Evolutionary conservation across 2,888 invertebrate genomes (phyloP).

Genomic region (Vanessa cardui): DNA sequence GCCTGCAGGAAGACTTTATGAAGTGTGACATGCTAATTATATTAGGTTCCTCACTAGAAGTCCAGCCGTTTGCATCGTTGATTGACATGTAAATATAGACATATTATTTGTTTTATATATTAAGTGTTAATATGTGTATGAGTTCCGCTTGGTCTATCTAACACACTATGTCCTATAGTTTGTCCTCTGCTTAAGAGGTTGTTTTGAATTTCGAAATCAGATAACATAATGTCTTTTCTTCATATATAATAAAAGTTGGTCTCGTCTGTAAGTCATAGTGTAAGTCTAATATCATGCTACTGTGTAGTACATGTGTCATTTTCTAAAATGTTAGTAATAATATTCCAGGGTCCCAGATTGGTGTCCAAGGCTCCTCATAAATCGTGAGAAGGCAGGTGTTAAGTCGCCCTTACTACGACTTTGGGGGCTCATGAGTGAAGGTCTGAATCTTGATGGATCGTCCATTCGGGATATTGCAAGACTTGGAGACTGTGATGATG

Average conservation of each 20-base stretch:
- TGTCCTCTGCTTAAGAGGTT: too few species aligned
- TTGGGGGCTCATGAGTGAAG: slow-evolving; percentile 75
- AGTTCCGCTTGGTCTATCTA: not conserved
- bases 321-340: not conserved
- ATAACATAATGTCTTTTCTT: too few species aligned
- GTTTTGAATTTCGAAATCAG: too few species aligned
- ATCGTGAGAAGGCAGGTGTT: slow-evolving; percentile 88
- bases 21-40: slow-evolving; percentile 95
- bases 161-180: not conserved
- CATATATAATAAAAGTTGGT: too few species aligned
- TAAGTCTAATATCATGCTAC: too few species aligned
- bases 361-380: slow-evolving; percentile 93
- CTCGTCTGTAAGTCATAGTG: too few species aligned
- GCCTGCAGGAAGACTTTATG: slow-evolving; percentile 88
- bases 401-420: slow-evolving; percentile 62
- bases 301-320: too few species aligned
- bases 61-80: slow-evolving; percentile 96
- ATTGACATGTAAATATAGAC: slow-evolving; percentile 85
- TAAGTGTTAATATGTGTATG: not conserved
- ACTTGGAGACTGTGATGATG: slow-evolving; percentile 92
- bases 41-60: slow-evolving; percentile 96
- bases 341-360: slow-evolving; percentile 80
- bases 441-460: slow-evolving; percentile 86
- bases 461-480: slow-evolving; percentile 90
- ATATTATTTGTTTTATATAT: not conserved